A percentile compares a stretch with the other conserved stretches of the same genome.
These are phyloP conservation scores for Neopelma chrysocephalum DNA, from an alignment of 2,797 vertebrate genomes.

Conservation along the genomic window DNA sequence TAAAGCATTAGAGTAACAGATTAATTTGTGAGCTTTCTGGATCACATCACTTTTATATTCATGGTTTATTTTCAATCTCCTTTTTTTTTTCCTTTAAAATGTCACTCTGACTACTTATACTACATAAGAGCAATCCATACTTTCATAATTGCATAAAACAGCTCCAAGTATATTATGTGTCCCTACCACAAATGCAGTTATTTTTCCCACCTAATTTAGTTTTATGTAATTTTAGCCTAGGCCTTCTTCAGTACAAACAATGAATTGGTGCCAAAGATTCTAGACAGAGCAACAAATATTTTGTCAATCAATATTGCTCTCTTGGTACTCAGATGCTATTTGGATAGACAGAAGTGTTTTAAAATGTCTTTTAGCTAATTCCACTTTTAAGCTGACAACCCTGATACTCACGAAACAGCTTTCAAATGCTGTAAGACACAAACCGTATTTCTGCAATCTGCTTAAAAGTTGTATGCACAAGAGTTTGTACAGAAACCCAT, in stretches of 20 bases:
- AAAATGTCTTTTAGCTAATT: constrained; percentile 17
- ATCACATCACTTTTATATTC: not conserved
- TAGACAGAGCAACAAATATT: constrained; percentile 44
- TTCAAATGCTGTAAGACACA: not conserved
- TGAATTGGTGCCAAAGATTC: constrained; percentile 16
- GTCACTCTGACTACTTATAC: constrained; percentile 16
- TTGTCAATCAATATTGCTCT: constrained; percentile 31
- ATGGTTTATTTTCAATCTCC: constrained; percentile 30
- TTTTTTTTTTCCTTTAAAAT: constrained; percentile 58
- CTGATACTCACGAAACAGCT: not conserved
- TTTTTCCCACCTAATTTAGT: constrained; percentile 23
- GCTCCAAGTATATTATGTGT: not conserved
- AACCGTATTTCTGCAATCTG: not conserved
- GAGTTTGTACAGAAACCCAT: not conserved
- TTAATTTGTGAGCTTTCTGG: constrained; percentile 42
- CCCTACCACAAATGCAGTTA: constrained; percentile 24
- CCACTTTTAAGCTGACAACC: not conserved
- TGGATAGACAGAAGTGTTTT: not conserved
- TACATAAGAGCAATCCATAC: constrained; percentile 59
- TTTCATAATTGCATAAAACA: constrained; percentile 42
- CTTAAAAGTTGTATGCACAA: not conserved
- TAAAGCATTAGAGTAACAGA: constrained; percentile 26
- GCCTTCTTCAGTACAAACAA: not conserved
- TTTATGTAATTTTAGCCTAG: not conserved
- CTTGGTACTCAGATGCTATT: not conserved